Conservation (phyloP, 2,797 vertebrate genomes). For the Botia almorhae region DNA sequence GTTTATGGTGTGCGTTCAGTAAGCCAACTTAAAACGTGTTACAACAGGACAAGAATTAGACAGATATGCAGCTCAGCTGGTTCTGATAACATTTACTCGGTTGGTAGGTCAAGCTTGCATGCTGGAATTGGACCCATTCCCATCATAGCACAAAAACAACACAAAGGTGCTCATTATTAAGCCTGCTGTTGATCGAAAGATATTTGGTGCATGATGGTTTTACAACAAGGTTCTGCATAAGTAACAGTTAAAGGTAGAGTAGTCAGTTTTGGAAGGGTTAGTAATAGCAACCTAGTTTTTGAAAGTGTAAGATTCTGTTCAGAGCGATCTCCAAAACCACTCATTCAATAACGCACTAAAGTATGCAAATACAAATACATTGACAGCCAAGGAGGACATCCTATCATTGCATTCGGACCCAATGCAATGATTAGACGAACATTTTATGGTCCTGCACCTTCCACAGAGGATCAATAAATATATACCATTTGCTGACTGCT, state of each 20-base stretch:
- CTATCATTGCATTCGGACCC: no score
- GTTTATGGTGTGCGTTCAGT: background rate
- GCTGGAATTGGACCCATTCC: background rate
- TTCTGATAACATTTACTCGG: conserved; percentile 51
- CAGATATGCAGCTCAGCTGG: conserved; percentile 63
- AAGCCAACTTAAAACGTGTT: conserved; percentile 45
- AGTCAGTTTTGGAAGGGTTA: no score
- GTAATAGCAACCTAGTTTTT: no score
- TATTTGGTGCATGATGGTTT: background rate
- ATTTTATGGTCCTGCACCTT: no score
- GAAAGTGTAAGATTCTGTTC: no score
- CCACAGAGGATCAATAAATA: no score
- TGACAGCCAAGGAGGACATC: no score
- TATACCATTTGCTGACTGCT: no score
- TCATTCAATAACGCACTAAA: no score
- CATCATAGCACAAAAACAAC: background rate
- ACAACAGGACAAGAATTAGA: conserved; percentile 50
- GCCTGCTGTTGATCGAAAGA: background rate
- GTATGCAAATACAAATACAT: no score
- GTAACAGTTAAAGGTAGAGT: background rate
- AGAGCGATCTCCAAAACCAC: no score
- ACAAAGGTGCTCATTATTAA: background rate
- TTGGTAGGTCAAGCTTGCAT: background rate
- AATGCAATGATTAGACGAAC: no score
- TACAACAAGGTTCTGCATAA: background rate